These are phyloP conservation scores for Hippoglossus hippoglossus DNA, from an alignment of 2,797 vertebrate genomes.

Conservation along the genomic window DNA sequence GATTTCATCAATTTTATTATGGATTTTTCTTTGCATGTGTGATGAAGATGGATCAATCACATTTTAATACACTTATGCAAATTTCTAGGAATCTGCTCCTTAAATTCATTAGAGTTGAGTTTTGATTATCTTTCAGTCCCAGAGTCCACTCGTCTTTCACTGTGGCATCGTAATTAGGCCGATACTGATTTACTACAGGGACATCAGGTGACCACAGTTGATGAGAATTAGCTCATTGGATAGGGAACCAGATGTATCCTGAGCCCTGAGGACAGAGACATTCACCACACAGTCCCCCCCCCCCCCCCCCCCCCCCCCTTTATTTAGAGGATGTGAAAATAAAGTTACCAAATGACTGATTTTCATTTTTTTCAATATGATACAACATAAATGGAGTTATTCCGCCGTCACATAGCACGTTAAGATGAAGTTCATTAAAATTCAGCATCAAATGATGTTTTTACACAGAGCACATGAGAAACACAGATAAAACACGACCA, in stretches of 20 bases:
- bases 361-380: background rate
- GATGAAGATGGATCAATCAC: conserved; percentile 2
- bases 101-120: conserved; percentile 1
- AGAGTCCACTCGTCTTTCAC: too few relatives aligned
- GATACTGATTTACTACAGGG: background rate
- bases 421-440: background rate
- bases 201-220: background rate
- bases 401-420: background rate
- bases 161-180: too few relatives aligned
- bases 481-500: conserved; percentile 3
- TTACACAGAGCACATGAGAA: conserved; percentile 16
- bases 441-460: background rate
- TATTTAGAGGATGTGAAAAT: conserved; percentile 3
- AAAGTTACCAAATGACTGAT: background rate
- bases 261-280: background rate
- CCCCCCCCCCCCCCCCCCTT: background rate
- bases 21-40: background rate
- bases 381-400: background rate
- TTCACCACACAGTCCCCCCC: background rate
- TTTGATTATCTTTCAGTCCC: too few relatives aligned
- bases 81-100: background rate
- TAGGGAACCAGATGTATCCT: background rate
- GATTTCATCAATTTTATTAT: background rate
- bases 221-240: background rate
- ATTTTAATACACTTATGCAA: too few relatives aligned